Conservation (phyloP, 1,140 invertebrate genomes). For the Caerostris extrusa region DNA sequence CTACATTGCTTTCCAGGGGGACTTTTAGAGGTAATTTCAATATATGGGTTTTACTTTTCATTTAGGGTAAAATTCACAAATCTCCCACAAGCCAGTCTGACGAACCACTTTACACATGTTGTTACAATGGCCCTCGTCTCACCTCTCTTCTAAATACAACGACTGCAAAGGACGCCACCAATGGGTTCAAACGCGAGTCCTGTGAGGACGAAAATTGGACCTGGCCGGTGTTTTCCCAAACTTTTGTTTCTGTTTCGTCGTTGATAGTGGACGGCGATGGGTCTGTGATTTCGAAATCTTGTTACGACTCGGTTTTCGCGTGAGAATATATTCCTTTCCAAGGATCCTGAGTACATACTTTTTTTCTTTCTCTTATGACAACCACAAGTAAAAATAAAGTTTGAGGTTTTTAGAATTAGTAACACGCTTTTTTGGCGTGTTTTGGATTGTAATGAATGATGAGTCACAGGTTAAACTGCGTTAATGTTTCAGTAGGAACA, state of each 20-base stretch:
- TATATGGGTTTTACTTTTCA: too few relatives aligned
- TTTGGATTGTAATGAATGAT: not conserved
- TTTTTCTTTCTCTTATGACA: not conserved
- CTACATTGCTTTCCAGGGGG: too few relatives aligned
- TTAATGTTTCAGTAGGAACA: not conserved
- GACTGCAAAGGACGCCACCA: too few relatives aligned
- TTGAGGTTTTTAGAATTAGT: not conserved
- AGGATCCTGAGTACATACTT: not conserved
- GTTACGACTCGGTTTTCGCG: not conserved
- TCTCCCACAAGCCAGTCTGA: too few relatives aligned
- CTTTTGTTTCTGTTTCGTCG: not conserved
- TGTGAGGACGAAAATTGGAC: slow-evolving; percentile 20
- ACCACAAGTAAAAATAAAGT: not conserved
- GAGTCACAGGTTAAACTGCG: not conserved
- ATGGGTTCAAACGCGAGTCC: not conserved
- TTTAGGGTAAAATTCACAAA: too few relatives aligned
- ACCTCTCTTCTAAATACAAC: too few relatives aligned
- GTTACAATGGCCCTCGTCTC: too few relatives aligned
- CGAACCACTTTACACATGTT: too few relatives aligned
- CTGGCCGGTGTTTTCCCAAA: not conserved
- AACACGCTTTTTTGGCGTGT: not conserved
- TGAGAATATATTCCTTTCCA: not conserved
- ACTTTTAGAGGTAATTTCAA: too few relatives aligned
- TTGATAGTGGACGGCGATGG: not conserved
- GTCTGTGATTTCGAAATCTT: not conserved